phyloP scores from a whole-genome alignment of 2,797 vertebrate genomes.

The Poeciliopsis gracilis region DNA sequence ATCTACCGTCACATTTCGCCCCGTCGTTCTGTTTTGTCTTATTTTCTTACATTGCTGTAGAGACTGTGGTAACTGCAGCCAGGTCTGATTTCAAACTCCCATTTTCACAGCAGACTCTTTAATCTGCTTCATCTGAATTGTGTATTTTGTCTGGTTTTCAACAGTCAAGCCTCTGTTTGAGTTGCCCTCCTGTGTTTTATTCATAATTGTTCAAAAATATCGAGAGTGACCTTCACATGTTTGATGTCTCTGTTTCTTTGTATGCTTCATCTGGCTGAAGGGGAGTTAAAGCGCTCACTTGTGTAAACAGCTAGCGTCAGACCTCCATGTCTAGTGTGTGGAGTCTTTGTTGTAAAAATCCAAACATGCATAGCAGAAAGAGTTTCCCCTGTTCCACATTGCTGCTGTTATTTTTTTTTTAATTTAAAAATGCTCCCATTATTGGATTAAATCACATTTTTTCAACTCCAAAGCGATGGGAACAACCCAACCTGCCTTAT shows the following conservation, averaged over 20 bases:
- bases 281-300: conserved; percentile 50
- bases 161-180: conserved; percentile 53
- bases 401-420: conserved; percentile 15
- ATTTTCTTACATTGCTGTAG: conserved; percentile 39
- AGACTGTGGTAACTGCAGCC: conserved; percentile 31
- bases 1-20: conserved; percentile 32
- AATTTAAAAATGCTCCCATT: conserved; percentile 59
- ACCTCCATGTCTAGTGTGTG: conserved; percentile 39
- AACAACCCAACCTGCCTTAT: conserved; percentile 47
- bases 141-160: conserved; percentile 58
- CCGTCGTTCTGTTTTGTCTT: conserved; percentile 50
- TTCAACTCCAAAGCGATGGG: conserved; percentile 48
- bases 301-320: conserved; percentile 49
- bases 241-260: conserved; percentile 55
- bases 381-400: conserved; percentile 21
- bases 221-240: conserved; percentile 66
- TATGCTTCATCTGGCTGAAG: conserved; percentile 25
- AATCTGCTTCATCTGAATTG: conserved; percentile 59
- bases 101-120: conserved; percentile 40
- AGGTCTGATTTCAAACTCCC: conserved; percentile 30
- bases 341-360: conserved; percentile 45
- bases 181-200: conserved; percentile 67
- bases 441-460: conserved; percentile 63
- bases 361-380: conserved; percentile 29
- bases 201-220: conserved; percentile 56